Base-by-base conservation (phyloP, 2,888 invertebrate genomes). In the Spialia ferax region DNA sequence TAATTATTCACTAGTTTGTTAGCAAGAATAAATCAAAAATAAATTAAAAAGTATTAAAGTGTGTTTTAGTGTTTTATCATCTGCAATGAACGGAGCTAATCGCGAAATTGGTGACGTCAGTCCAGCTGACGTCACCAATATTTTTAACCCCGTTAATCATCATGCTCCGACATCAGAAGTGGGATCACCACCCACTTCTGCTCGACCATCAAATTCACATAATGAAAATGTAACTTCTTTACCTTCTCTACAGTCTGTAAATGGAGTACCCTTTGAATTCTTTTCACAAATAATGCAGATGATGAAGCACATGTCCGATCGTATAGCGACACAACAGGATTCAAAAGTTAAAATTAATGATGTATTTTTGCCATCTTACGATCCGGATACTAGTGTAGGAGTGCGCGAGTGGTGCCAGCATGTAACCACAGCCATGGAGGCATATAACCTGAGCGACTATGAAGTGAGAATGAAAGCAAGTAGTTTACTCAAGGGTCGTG, bases 251-350 rank as follows among this genome's bases (percentile, higher is more conserved):
- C 11, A 10, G 10, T 35, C n/a, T 38, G 38, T 38, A n/a, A n/a
- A 38, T n/a, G 38, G 38, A n/a, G 38, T 38, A 0, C 38, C 38
- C 13, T 5, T 6, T n/a, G 38, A 38, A n/a, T 38, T 38, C 6
- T 38, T 38, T n/a, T n/a, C 38, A n/a, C 45, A 18, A 18, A 45
- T 45, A 18, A 45, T 45, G 45, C 45, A 18, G 45, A 45, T 18
- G 18, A 45, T 45, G 45, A 45, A 45, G n/a, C 18, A 45, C 7
- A 45, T 45, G 15, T 45, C 45, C 7, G 45, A 45, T 10, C 45
- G 45, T 2, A 18, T 45, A 18, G 18, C 45, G 8, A 10, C 45
- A 8, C 18, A 7, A 10, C 18, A 7, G 10, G 18, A 18, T 8
- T 18, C 15, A 18, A 45, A 45, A 18, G 18, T 45, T 2, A 45